phyloP scores from a whole-genome alignment of 2,888 invertebrate species.

The Hemaris fuciformis region DNA sequence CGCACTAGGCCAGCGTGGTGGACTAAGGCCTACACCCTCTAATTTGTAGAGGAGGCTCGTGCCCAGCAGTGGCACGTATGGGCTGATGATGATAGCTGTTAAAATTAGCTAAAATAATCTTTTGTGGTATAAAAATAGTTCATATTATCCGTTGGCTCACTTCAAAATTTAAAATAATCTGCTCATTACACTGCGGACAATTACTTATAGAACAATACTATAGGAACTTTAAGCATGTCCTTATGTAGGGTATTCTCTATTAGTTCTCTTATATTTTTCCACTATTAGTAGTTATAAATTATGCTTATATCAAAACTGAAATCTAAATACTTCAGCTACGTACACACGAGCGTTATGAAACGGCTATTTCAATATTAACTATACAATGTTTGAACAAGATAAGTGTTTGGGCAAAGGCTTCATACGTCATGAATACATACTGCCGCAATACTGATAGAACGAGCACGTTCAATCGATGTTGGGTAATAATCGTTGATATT shows the following conservation, averaged over 20 bases:
- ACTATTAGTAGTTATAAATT: not conserved
- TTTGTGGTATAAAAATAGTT: not conserved
- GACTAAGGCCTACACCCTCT: too few relatives aligned
- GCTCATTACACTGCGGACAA: not conserved
- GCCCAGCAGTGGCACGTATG: too few relatives aligned
- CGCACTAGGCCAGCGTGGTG: too few relatives aligned
- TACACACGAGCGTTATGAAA: not conserved
- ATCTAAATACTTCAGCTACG: not conserved
- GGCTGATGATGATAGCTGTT: too few relatives aligned
- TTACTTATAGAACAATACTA: not conserved
- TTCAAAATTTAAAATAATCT: not conserved
- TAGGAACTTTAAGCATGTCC: not conserved
- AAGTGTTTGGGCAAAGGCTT: not conserved
- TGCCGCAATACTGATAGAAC: not conserved
- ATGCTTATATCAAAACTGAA: not conserved
- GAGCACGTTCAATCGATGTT: too few relatives aligned
- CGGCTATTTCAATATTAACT: constrained; percentile 1
- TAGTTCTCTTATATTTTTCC: not conserved
- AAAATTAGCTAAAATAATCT: too few relatives aligned
- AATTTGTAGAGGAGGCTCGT: too few relatives aligned
- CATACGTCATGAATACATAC: not conserved
- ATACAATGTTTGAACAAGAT: constrained; percentile 1
- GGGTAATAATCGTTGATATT: too few relatives aligned
- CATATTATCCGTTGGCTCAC: not conserved
- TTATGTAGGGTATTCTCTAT: not conserved